Percentiles rank a stretch among this genome's conserved stretches.
Evolutionary conservation across 2,797 vertebrate genomes (phyloP).

Genomic region (Eulemur albifrons): DNA sequence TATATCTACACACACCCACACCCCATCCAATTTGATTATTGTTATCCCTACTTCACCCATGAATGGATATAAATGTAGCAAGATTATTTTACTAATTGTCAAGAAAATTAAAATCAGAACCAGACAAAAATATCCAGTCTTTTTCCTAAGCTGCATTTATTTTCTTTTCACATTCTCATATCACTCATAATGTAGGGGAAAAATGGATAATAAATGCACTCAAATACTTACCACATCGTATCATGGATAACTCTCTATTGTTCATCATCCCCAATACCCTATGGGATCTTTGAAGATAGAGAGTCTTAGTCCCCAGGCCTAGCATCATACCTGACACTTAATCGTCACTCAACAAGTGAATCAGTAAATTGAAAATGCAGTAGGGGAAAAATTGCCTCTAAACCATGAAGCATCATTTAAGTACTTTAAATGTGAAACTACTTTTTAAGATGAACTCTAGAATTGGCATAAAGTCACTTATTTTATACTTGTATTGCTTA

Average conservation of each 20-base stretch:
- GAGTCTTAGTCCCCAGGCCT: background rate
- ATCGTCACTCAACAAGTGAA: background rate
- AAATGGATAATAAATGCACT: background rate
- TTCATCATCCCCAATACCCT: background rate
- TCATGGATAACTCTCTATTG: background rate
- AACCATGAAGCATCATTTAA: background rate
- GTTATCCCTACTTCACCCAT: background rate
- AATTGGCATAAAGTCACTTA: constrained; percentile 1
- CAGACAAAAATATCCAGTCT: background rate
- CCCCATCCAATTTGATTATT: background rate
- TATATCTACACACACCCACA: background rate
- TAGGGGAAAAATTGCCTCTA: background rate
- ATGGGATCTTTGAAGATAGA: background rate
- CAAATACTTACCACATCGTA: background rate
- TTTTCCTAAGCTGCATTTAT: background rate
- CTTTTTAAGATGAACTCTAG: background rate
- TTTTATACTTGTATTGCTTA: background rate
- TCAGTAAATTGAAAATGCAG: background rate
- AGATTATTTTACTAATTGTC: background rate
- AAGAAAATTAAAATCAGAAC: background rate
- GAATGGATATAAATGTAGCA: background rate
- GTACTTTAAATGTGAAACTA: constrained; percentile 22
- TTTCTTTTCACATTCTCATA: background rate
- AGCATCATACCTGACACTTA: background rate
- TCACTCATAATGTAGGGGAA: background rate